Base-by-base conservation (phyloP, 2,113 vertebrate genomes). In the Xyliphius kryptos region DNA sequence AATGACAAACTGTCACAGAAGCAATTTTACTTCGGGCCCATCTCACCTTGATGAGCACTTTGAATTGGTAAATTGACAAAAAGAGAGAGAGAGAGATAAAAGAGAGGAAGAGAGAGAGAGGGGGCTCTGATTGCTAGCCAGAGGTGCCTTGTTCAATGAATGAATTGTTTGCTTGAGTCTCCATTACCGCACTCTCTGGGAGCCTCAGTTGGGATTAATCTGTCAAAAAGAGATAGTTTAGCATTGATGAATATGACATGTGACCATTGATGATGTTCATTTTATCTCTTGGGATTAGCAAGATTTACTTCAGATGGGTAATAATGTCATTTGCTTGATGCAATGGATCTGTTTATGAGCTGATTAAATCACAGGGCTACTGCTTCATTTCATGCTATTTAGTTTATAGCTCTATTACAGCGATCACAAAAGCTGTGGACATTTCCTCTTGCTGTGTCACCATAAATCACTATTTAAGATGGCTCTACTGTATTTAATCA, bases 31-130 rank as follows among this genome's bases (percentile, higher is more conserved):
- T 83, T 91, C 89, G 88, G 88, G 85, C 81, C 81, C 83, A 77
- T 85, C 89, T 91, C 89, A 93, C 91, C 92, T 92, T 83, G 82
- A 85, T 79, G 81, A 85, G 90, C 90, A 92, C 90, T 93, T 92
- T 90, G 87, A 94, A 95, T 95, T 92, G 95, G 92, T 91, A 93
- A 92, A 95, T 94, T 88, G n/a, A n/a, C n/a, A n/a, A n/a, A 95
- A 91, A 93, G 51, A 47, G 51, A 20, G 38, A 11, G 61, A 57
- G 36, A 40, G n/a, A n/a, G n/a, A n/a, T n/a, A 10, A 48, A 15
- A 51, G 55, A 20, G 52, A 26, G 63, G 14, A 44, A 44, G 48
- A 20, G 74, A 63, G 89, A 87, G 85, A 88, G 88, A 87, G 84
- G 88, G 90, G 87, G 88, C 86, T 84, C 87, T 81, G 85, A 88